phyloP scores from a whole-genome alignment of 1,140 invertebrate genomes.

The Leptoteleia sp. region DNA sequence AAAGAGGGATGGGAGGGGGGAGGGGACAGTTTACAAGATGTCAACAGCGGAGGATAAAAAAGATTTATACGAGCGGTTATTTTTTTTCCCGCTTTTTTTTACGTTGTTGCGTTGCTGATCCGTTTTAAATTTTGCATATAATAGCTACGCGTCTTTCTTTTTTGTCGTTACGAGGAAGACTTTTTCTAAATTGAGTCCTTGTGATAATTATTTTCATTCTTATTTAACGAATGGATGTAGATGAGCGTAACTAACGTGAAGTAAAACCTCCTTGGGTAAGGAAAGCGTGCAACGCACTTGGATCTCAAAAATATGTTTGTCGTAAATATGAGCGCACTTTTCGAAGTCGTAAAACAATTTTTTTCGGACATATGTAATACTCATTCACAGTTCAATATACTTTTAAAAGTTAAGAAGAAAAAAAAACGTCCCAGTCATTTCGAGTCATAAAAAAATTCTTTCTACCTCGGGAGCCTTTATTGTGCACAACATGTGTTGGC shows the following conservation, averaged over 20 bases:
- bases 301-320: slow-evolving; percentile 30
- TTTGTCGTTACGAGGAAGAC: neutral
- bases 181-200: slow-evolving; percentile 1
- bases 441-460: slow-evolving; percentile 28
- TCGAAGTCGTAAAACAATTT: slow-evolving; percentile 13
- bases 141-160: slow-evolving; percentile 10
- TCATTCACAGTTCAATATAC: slow-evolving; percentile 30
- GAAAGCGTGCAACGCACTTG: slow-evolving; percentile 7
- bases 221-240: neutral
- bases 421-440: slow-evolving; percentile 23
- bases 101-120: slow-evolving; percentile 6
- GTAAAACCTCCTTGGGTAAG: slow-evolving; percentile 1
- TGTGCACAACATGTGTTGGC: slow-evolving; percentile 49
- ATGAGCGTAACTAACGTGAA: slow-evolving; percentile 37
- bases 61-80: slow-evolving; percentile 38
- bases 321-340: slow-evolving; percentile 31
- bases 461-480: slow-evolving; percentile 44
- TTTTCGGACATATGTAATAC: slow-evolving; percentile 2
- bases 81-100: slow-evolving; percentile 30
- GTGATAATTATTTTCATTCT: neutral
- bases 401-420: slow-evolving; percentile 9
- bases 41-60: slow-evolving; percentile 49
- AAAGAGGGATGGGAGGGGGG: slow-evolving; percentile 24
- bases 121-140: slow-evolving; percentile 35
- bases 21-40: slow-evolving; percentile 49